These are phyloP conservation scores for Liolophura sinensis DNA, from an alignment of 1,140 invertebrate genomes.

Conservation along the genomic window DNA sequence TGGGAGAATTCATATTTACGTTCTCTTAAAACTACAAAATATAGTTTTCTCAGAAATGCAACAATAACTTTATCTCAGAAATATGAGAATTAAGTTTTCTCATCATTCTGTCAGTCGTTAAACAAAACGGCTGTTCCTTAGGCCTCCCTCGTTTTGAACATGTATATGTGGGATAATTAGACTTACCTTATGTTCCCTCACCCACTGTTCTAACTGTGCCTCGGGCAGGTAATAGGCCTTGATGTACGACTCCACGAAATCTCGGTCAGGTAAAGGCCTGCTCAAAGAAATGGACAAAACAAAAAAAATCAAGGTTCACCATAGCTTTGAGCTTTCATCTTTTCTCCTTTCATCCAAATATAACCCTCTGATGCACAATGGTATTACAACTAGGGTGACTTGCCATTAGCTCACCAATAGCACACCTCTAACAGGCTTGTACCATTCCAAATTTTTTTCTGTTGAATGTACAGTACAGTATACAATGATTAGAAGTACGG, in stretches of 20 bases:
- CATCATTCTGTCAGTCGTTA: neutral
- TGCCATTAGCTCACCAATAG: no score
- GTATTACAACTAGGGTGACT: no score
- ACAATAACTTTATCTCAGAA: neutral
- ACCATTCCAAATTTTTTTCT: no score
- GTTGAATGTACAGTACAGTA: no score
- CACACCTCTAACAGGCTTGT: no score
- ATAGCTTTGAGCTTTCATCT: no score
- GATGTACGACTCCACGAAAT: conserved; percentile 92
- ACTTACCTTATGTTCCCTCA: conserved; percentile 76
- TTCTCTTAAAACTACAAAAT: neutral
- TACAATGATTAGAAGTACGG: no score
- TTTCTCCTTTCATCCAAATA: no score
- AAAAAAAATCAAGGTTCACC: neutral
- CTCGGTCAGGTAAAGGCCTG: conserved; percentile 81
- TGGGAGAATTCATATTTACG: neutral
- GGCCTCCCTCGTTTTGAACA: neutral
- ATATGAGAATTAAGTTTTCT: neutral
- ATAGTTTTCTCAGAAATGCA: neutral
- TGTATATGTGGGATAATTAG: conserved; percentile 17
- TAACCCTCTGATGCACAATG: no score
- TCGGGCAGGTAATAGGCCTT: conserved; percentile 96
- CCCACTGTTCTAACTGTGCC: conserved; percentile 84
- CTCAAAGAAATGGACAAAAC: conserved; percentile 10
- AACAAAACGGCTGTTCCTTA: neutral